Conservation (phyloP, 2,888 invertebrate species). For the Oegoconia quadripuncta region DNA sequence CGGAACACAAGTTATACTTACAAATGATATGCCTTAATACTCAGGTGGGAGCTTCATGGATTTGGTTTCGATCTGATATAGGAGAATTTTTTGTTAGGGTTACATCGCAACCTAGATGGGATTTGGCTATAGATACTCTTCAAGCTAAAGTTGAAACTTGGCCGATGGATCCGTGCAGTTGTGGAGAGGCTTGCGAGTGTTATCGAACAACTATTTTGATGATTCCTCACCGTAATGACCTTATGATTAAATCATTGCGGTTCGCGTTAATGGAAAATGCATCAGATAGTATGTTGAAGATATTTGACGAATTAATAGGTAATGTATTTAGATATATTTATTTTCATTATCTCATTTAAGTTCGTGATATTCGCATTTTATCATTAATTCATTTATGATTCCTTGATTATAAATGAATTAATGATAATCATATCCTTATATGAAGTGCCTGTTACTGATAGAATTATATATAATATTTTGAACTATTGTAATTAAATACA, state of each 20-base stretch:
- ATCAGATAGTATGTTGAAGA: constrained; percentile 55
- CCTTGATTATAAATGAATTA: too few species aligned
- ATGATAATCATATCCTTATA: too few species aligned
- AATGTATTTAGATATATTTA: constrained; percentile 10
- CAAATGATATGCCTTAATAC: constrained; percentile 61
- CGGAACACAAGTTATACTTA: constrained; percentile 56
- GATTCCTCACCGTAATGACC: constrained; percentile 64
- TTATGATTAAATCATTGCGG: constrained; percentile 61
- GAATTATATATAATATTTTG: too few species aligned
- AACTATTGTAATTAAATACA: too few species aligned
- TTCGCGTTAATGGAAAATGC: constrained; percentile 57
- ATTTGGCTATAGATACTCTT: constrained; percentile 56
- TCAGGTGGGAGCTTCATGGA: constrained; percentile 55
- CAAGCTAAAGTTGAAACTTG: constrained; percentile 48
- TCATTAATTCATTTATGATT: too few species aligned
- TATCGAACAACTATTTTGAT: constrained; percentile 54
- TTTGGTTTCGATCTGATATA: constrained; percentile 61
- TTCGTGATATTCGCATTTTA: neutral
- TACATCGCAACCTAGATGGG: constrained; percentile 63
- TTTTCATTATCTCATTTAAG: neutral
- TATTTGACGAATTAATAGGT: constrained; percentile 64
- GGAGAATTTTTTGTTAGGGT: constrained; percentile 66
- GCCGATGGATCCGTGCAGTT: constrained; percentile 63
- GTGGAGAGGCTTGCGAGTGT: constrained; percentile 65
- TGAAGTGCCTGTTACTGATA: too few species aligned